These are phyloP conservation scores for Drosophila falleni DNA, from an alignment of 2,888 invertebrate genomes.

Conservation along the genomic window DNA sequence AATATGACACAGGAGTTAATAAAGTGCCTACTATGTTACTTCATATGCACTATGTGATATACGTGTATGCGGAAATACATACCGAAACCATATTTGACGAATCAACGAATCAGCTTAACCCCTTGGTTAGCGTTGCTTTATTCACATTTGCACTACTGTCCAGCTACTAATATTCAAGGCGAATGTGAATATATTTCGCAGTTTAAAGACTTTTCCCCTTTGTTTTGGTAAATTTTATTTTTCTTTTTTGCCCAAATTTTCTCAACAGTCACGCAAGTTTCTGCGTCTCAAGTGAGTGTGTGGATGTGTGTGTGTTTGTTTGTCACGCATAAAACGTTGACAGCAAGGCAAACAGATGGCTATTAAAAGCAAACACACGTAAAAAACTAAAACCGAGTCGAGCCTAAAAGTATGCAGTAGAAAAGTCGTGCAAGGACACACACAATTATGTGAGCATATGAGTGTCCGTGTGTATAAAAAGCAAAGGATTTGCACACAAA, in stretches of 20 bases:
- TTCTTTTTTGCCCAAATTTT: conserved; percentile 51
- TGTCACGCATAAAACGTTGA: conserved; percentile 75
- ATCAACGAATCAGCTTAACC: conserved; percentile 63
- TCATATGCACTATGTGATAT: conserved; percentile 3
- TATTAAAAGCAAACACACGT: conserved; percentile 78
- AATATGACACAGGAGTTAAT: conserved; percentile 30
- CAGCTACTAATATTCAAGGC: conserved; percentile 56
- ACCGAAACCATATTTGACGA: conserved; percentile 54
- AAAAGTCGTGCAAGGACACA: conserved; percentile 72
- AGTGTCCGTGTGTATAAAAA: conserved; percentile 37
- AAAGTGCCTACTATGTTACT: conserved; percentile 17
- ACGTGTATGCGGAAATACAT: conserved; percentile 27
- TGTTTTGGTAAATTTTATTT: conserved; percentile 15
- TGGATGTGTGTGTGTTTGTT: conserved; percentile 44
- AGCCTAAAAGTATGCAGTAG: conserved; percentile 69
- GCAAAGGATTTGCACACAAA: conserved; percentile 48
- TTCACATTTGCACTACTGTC: conserved; percentile 9
- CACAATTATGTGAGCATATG: conserved; percentile 21
- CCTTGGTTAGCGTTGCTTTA: conserved; percentile 70
- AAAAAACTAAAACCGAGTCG: conserved; percentile 63
- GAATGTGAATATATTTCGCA: conserved; percentile 50
- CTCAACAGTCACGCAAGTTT: conserved; percentile 67
- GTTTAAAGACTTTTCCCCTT: conserved; percentile 32
- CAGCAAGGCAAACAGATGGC: conserved; percentile 75
- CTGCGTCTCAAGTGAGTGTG: conserved; percentile 42